Percentiles rank a stretch among this genome's conserved stretches.
phyloP scores from a whole-genome alignment of 2,888 invertebrate species.

The Drosophila eohydei region DNA sequence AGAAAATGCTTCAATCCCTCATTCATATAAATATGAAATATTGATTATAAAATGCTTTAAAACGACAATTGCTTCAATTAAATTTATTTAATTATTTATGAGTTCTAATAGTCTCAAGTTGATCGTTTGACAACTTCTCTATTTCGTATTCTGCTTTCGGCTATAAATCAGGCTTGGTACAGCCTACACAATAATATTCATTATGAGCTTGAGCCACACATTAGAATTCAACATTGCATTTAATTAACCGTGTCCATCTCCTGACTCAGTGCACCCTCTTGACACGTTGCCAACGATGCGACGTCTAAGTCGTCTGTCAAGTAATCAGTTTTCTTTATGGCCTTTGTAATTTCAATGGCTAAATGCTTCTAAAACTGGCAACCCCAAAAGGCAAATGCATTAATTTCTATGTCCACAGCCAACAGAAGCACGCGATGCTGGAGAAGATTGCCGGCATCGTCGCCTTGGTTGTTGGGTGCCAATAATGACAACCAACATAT shows the following conservation, averaged over 20 bases:
- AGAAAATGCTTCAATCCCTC: no score
- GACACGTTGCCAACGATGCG: conserved; percentile 20
- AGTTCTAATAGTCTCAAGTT: not conserved
- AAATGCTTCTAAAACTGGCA: conserved; percentile 16
- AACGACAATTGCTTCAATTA: not conserved
- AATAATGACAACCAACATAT: conserved; percentile 70
- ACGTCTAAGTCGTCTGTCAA: conserved; percentile 27
- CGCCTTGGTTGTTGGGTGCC: conserved; percentile 39
- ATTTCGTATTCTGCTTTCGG: conserved; percentile 5
- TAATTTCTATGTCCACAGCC: conserved; percentile 10
- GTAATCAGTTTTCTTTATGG: conserved; percentile 56
- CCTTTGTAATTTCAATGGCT: conserved; percentile 18
- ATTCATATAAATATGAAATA: no score
- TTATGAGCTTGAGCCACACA: conserved; percentile 42
- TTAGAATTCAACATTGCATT: conserved; percentile 55
- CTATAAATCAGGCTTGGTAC: conserved; percentile 45
- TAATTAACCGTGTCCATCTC: conserved; percentile 57
- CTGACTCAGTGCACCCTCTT: conserved; percentile 32
- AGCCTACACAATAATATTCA: conserved; percentile 38
- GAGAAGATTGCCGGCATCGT: conserved; percentile 34
- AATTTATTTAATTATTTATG: conserved; percentile 12
- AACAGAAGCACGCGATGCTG: conserved; percentile 39
- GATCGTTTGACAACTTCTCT: not conserved
- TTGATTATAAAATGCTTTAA: no score
- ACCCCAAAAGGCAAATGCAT: conserved; percentile 30